Percentiles rank a stretch among this genome's conserved stretches.
Evolutionary conservation across 2,888 invertebrate species (phyloP).

Genomic region (Parnassius smintheus): DNA sequence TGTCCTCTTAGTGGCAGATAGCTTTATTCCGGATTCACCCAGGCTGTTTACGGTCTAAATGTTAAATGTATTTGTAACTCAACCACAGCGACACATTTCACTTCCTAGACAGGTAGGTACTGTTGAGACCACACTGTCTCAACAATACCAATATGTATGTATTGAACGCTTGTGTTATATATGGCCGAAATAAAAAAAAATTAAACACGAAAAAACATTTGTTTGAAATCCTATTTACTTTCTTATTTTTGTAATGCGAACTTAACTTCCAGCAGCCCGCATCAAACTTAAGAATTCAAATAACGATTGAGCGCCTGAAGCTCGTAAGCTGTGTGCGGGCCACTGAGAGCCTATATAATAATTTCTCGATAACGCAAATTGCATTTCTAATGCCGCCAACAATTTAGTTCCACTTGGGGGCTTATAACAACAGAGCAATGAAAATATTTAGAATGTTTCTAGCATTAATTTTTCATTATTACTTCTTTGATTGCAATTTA

Average conservation of each 20-base stretch:
- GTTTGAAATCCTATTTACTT: neutral
- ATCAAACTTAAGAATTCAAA: slow-evolving; percentile 39
- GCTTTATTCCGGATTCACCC: too few relatives aligned
- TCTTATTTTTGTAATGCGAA: neutral
- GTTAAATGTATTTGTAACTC: too few relatives aligned
- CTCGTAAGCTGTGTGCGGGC: slow-evolving; percentile 48
- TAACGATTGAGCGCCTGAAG: slow-evolving; percentile 52
- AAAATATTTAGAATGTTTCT: slow-evolving; percentile 5
- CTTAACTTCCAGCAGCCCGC: slow-evolving; percentile 17
- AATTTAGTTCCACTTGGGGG: slow-evolving; percentile 34
- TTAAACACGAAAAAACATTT: neutral
- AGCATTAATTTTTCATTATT: too few relatives aligned
- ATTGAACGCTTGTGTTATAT: too few relatives aligned
- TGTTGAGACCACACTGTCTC: too few relatives aligned
- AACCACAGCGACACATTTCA: too few relatives aligned
- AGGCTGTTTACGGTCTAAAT: too few relatives aligned
- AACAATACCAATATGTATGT: too few relatives aligned
- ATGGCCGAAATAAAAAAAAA: too few relatives aligned
- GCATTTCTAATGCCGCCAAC: slow-evolving; percentile 53
- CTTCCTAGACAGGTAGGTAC: too few relatives aligned
- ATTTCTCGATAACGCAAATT: slow-evolving; percentile 63
- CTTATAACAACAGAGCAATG: slow-evolving; percentile 25
- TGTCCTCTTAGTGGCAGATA: too few relatives aligned
- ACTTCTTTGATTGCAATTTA: too few relatives aligned
- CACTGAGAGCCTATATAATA: slow-evolving; percentile 41